A percentile compares a stretch with the other conserved stretches of the same genome.
These are phyloP conservation scores for Psettodes erumei DNA, from an alignment of 2,113 vertebrate species.

Conservation along the genomic window DNA sequence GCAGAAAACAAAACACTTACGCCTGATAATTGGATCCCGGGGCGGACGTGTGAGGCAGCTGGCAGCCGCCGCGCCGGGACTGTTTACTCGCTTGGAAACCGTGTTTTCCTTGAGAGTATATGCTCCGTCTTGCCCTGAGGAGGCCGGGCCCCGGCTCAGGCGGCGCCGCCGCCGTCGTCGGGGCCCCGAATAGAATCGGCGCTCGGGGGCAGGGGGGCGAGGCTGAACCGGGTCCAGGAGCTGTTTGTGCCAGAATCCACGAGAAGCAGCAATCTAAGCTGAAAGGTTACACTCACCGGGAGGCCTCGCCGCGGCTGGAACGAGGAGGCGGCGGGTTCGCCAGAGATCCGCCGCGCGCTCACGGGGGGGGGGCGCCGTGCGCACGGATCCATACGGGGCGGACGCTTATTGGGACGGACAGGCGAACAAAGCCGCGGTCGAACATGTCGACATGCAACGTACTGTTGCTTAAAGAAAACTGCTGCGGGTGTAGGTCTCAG, in stretches of 20 bases:
- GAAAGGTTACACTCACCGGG: conserved; percentile 49
- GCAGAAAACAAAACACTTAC: conserved; percentile 20
- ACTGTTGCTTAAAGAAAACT: conserved; percentile 10
- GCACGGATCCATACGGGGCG: no score
- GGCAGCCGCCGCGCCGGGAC: conserved; percentile 33
- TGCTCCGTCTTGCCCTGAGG: conserved; percentile 62
- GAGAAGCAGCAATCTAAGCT: conserved; percentile 43
- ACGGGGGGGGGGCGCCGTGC: no score
- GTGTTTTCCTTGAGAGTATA: conserved; percentile 60
- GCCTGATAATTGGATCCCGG: conserved; percentile 13
- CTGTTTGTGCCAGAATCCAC: conserved; percentile 38
- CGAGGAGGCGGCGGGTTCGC: background rate
- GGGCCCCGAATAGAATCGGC: conserved; percentile 40
- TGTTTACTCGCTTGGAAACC: conserved; percentile 73
- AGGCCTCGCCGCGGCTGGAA: conserved; percentile 16
- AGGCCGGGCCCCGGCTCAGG: conserved; percentile 2
- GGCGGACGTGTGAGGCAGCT: conserved; percentile 44
- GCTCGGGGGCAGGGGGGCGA: no score
- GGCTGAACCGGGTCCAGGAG: conserved; percentile 33
- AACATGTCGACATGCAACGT: conserved; percentile 20
- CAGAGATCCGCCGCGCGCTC: no score
- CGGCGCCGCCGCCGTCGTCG: conserved; percentile 9
- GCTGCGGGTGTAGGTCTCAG: conserved; percentile 20
- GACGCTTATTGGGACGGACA: conserved; percentile 52
- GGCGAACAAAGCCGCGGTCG: conserved; percentile 37